Conservation (phyloP, 1,140 invertebrate species). For the Cylas formicarius region DNA sequence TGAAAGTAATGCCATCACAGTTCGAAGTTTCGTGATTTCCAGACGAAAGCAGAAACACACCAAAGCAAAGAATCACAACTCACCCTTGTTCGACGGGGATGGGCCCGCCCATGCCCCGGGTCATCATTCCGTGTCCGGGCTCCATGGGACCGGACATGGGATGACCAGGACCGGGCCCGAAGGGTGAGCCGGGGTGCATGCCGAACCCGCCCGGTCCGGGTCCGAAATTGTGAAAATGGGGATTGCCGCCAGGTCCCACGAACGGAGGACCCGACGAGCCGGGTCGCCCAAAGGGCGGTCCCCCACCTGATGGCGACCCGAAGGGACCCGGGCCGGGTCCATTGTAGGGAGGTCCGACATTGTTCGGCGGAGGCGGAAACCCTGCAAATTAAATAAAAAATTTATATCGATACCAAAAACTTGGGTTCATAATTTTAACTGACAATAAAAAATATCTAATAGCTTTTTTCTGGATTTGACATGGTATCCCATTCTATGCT, state of each 20-base stretch:
- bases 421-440: too few species aligned
- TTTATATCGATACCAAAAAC: too few species aligned
- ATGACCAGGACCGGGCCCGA: constrained; percentile 54
- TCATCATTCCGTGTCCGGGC: constrained; percentile 54
- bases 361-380: constrained; percentile 58
- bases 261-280: constrained; percentile 63
- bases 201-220: constrained; percentile 58
- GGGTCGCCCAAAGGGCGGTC: constrained; percentile 56
- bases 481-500: too few species aligned
- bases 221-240: constrained; percentile 56
- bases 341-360: constrained; percentile 55
- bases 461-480: too few species aligned
- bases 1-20: constrained; percentile 2
- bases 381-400: constrained; percentile 36
- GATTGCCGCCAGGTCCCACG: constrained; percentile 53
- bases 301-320: constrained; percentile 58
- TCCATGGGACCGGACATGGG: constrained; percentile 55
- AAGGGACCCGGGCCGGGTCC: constrained; percentile 51
- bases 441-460: constrained; percentile 6
- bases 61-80: constrained; percentile 38
- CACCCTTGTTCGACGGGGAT: constrained; percentile 67
- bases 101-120: constrained; percentile 53
- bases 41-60: background rate
- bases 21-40: background rate
- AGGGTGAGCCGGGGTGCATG: constrained; percentile 62